These are phyloP conservation scores for Sphaerodactylus townsendi DNA, from an alignment of 2,113 vertebrate genomes.

Conservation along the genomic window DNA sequence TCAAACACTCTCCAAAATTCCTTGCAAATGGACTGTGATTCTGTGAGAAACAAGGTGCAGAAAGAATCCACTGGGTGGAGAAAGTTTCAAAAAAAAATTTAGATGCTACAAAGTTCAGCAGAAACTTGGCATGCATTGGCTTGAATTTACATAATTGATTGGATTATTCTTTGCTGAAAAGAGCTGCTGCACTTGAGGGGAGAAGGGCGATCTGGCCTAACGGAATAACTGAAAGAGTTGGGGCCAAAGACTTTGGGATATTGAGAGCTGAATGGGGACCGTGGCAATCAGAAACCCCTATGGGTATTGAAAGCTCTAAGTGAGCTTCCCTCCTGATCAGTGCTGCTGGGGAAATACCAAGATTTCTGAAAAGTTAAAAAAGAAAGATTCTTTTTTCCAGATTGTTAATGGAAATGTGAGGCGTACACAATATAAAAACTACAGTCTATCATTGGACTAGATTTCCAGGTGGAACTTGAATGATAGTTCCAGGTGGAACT, in stretches of 20 bases:
- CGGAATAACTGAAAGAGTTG: neutral
- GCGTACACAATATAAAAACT: neutral
- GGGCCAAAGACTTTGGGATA: neutral
- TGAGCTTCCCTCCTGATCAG: neutral
- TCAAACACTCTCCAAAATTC: neutral
- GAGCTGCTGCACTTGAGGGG: neutral
- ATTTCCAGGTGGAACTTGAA: neutral
- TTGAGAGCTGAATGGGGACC: neutral
- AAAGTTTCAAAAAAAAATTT: neutral
- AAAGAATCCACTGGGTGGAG: neutral
- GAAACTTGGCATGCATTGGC: neutral
- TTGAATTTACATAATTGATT: neutral
- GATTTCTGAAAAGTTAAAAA: neutral
- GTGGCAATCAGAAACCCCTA: neutral
- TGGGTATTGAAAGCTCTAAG: neutral
- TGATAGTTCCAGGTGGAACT: neutral
- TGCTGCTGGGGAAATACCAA: neutral
- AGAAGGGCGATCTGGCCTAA: neutral
- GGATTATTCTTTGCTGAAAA: neutral
- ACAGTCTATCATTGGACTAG: neutral
- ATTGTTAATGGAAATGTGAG: neutral
- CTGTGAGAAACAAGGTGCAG: neutral
- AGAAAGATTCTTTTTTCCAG: neutral
- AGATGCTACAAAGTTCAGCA: neutral
- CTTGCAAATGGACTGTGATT: neutral